phyloP scores from a whole-genome alignment of 1,140 invertebrate genomes.

The Ptiloglossa arizonensis region DNA sequence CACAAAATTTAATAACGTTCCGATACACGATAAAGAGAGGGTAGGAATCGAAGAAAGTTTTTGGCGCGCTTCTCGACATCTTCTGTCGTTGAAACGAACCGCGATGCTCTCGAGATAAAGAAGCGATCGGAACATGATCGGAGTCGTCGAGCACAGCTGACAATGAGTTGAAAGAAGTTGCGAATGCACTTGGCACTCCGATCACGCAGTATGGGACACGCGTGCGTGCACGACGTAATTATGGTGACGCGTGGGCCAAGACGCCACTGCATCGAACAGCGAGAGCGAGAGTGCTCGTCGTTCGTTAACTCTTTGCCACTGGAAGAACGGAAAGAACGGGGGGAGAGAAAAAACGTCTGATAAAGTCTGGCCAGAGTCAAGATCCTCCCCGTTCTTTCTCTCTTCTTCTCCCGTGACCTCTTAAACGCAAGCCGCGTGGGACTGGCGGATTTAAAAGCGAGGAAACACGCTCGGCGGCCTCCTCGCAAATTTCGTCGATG shows the following conservation, averaged over 20 bases:
- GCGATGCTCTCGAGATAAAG: too few relatives aligned
- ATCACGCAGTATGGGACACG: slow-evolving; percentile 76
- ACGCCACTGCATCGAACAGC: slow-evolving; percentile 72
- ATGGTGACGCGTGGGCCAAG: slow-evolving; percentile 78
- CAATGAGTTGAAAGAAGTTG: slow-evolving; percentile 23
- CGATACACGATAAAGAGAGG: too few relatives aligned
- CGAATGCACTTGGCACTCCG: slow-evolving; percentile 62
- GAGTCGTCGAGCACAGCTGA: background rate
- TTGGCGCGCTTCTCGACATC: too few relatives aligned
- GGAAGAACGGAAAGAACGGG: slow-evolving; percentile 33
- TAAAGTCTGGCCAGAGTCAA: slow-evolving; percentile 37
- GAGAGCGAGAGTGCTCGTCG: slow-evolving; percentile 65
- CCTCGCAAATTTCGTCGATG: slow-evolving; percentile 20
- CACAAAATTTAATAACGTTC: too few relatives aligned
- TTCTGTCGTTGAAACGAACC: too few relatives aligned
- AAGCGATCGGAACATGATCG: background rate
- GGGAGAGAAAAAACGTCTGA: slow-evolving; percentile 23
- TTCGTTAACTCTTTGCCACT: slow-evolving; percentile 73
- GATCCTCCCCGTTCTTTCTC: slow-evolving; percentile 3
- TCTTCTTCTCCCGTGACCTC: background rate
- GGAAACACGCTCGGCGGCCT: slow-evolving; percentile 18
- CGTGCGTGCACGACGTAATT: slow-evolving; percentile 77
- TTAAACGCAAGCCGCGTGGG: slow-evolving; percentile 53
- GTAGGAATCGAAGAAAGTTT: too few relatives aligned
- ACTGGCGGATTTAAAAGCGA: slow-evolving; percentile 54